Conservation (phyloP, 2,113 vertebrate genomes). For the Chrysochloris asiatica region DNA sequence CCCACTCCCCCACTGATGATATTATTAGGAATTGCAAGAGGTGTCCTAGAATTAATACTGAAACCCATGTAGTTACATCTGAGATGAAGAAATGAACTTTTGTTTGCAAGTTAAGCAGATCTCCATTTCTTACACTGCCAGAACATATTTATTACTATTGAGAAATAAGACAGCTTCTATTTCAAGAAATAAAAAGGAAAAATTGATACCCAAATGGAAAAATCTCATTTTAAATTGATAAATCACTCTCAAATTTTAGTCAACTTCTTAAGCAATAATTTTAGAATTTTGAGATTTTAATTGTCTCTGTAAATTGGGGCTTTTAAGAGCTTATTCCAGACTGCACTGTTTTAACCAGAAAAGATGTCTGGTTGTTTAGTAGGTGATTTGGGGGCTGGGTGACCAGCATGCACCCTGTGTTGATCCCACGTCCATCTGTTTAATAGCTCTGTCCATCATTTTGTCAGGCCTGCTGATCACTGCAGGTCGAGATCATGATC, state of each 20-base stretch:
- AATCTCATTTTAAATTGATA: background rate
- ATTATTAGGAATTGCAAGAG: background rate
- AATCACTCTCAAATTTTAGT: background rate
- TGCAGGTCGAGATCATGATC: background rate
- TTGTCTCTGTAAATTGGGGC: background rate
- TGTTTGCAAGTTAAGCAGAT: conserved; percentile 1
- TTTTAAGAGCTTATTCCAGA: background rate
- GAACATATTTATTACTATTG: conserved; percentile 20
- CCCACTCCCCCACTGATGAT: too few species aligned
- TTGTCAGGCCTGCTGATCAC: background rate
- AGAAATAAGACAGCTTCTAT: background rate
- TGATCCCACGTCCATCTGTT: background rate
- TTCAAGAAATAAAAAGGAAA: background rate
- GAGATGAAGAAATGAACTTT: conserved; percentile 38
- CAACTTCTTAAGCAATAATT: background rate
- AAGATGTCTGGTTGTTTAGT: background rate
- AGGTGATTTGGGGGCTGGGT: background rate
- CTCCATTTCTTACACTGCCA: background rate
- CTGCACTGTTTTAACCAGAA: background rate
- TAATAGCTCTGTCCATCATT: background rate
- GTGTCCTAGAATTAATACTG: background rate
- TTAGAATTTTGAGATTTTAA: background rate
- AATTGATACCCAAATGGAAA: background rate
- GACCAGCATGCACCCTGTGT: background rate
- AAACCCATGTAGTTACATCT: background rate